A percentile compares a stretch with the other conserved stretches of the same genome.
phyloP scores from a whole-genome alignment of 2,888 invertebrate genomes.

The Lomographa bimaculata region DNA sequence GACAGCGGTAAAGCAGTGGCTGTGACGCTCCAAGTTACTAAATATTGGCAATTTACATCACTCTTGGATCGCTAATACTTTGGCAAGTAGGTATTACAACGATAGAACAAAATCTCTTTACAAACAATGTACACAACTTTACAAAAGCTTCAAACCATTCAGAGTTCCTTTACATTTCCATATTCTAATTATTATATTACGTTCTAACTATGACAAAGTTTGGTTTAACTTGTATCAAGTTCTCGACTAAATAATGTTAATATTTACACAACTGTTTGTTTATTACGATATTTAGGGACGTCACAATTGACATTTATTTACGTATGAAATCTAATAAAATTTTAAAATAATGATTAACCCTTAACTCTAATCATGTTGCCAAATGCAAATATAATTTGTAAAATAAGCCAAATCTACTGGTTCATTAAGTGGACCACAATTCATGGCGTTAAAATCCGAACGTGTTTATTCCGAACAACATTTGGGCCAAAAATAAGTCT shows the following conservation, averaged over 20 bases:
- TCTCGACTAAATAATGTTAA: no score
- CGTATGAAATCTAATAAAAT: constrained; percentile 31
- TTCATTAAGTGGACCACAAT: no score
- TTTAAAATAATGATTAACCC: no score
- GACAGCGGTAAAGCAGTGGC: constrained; percentile 40
- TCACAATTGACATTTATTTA: constrained; percentile 43
- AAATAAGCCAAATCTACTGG: no score
- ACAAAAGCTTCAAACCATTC: no score
- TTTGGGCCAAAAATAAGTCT: not conserved
- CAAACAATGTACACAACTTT: constrained; percentile 7
- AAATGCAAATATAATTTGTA: no score
- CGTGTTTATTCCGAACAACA: not conserved
- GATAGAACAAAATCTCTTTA: constrained; percentile 8
- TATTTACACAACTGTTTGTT: constrained; percentile 1
- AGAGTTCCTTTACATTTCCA: no score
- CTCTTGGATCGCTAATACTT: constrained; percentile 1
- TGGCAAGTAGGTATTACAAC: constrained; percentile 1
- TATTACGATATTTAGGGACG: constrained; percentile 27
- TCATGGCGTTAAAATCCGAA: no score
- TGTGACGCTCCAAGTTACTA: constrained; percentile 15
- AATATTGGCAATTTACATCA: constrained; percentile 18
- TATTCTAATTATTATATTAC: no score
- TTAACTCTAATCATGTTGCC: no score
- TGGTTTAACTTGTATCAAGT: no score
- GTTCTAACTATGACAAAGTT: no score